phyloP scores from a whole-genome alignment of 92 coral and sea anemone species.

The Hydrozoanthus gracilis region DNA sequence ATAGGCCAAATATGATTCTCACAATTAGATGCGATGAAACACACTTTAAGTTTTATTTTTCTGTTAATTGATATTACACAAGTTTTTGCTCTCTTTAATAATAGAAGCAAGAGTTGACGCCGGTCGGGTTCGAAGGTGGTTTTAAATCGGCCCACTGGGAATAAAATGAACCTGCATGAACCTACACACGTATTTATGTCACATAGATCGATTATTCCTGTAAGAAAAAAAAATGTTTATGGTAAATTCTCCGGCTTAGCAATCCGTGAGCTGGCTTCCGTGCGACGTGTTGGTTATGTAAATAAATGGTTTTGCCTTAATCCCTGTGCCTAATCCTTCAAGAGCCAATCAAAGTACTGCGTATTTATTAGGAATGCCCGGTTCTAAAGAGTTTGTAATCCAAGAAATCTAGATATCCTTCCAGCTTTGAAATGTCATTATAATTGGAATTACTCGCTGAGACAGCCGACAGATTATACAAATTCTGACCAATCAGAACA shows the following conservation, averaged over 20 bases:
- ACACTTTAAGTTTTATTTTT: no score
- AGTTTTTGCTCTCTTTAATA: no score
- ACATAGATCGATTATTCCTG: not conserved
- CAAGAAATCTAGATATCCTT: constrained; percentile 26
- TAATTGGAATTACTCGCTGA: constrained; percentile 7
- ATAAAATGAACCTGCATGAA: not conserved
- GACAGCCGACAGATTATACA: constrained; percentile 41
- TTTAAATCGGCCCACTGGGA: not conserved
- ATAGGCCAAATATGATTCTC: no score
- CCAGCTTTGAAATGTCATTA: constrained; percentile 27
- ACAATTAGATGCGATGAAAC: no score
- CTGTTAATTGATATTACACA: no score
- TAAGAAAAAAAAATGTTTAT: not conserved
- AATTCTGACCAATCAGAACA: not conserved
- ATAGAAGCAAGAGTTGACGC: no score
- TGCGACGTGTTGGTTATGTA: constrained; percentile 35
- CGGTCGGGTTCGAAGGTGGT: no score
- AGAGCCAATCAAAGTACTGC: constrained; percentile 18
- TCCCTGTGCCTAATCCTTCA: constrained; percentile 33
- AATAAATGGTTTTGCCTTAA: constrained; percentile 41
- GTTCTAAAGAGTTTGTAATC: constrained; percentile 29
- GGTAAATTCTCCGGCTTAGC: constrained; percentile 20
- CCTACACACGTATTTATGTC: not conserved
- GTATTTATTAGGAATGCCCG: not conserved
- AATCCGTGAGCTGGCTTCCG: constrained; percentile 19